phyloP scores from a whole-genome alignment of 2,888 invertebrate species.

The Diploptera punctata region DNA sequence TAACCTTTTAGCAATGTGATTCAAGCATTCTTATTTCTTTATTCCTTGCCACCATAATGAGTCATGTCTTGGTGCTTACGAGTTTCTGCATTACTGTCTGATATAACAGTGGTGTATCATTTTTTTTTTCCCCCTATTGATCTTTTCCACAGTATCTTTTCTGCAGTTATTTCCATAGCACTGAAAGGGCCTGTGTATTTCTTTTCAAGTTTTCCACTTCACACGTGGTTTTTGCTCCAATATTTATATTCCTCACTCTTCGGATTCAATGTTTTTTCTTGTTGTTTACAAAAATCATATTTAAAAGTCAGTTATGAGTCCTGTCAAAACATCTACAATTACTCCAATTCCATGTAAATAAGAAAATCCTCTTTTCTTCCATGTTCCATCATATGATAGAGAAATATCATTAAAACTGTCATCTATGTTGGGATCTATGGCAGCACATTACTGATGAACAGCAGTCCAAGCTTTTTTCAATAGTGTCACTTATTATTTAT shows the following conservation, averaged over 20 bases:
- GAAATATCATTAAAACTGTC: background rate
- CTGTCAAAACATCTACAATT: background rate
- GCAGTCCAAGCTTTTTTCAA: background rate
- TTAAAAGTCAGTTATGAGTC: background rate
- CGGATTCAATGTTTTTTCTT: background rate
- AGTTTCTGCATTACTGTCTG: too few species aligned
- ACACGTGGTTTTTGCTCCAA: background rate
- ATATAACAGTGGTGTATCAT: background rate
- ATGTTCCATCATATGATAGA: background rate
- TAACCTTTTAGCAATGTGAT: too few species aligned
- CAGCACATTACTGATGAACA: background rate
- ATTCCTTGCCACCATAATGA: too few species aligned
- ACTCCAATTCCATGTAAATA: background rate
- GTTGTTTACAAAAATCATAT: background rate
- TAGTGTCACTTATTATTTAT: too few species aligned
- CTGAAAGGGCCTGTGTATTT: background rate
- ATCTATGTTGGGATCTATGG: background rate
- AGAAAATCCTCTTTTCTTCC: background rate
- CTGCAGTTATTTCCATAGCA: background rate
- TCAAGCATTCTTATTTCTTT: too few species aligned
- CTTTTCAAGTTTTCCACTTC: background rate
- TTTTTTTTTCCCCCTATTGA: background rate
- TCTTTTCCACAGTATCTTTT: background rate
- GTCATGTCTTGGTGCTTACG: too few species aligned
- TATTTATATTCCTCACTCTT: background rate